These are phyloP conservation scores for Sapayoa aenigma DNA, from an alignment of 2,113 vertebrate genomes.

Conservation along the genomic window DNA sequence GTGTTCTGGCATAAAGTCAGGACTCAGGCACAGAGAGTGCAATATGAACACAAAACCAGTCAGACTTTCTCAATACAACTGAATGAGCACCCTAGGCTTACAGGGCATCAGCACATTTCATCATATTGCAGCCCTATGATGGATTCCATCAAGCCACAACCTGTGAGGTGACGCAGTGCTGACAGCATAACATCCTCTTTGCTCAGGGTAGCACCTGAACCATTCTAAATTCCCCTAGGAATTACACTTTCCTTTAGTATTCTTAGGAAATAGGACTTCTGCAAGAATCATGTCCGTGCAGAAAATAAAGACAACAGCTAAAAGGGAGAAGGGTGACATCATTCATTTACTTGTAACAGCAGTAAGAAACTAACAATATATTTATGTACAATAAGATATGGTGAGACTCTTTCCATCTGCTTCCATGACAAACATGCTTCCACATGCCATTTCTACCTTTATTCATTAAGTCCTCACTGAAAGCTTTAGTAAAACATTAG, in stretches of 20 bases:
- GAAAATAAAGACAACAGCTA: background rate
- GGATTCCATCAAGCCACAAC: background rate
- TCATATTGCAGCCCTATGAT: background rate
- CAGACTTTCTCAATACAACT: background rate
- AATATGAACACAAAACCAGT: background rate
- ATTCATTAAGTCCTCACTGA: background rate
- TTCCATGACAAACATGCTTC: background rate
- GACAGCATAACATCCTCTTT: background rate
- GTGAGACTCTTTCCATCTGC: background rate
- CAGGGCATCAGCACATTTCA: background rate
- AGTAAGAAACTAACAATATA: background rate
- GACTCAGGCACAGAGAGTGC: background rate
- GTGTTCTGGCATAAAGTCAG: background rate
- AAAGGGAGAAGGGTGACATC: background rate
- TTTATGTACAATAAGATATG: background rate
- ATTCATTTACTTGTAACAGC: background rate
- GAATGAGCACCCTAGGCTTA: background rate
- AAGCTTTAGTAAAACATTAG: background rate
- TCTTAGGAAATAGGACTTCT: background rate
- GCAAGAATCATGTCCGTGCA: background rate
- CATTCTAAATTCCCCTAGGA: background rate
- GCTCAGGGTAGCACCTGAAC: background rate
- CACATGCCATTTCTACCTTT: background rate
- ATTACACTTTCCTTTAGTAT: background rate
- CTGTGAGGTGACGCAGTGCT: rapidly evolving